These are phyloP conservation scores for Pelodiscus sinensis DNA, from an alignment of 2,113 vertebrate genomes.

Conservation along the genomic window DNA sequence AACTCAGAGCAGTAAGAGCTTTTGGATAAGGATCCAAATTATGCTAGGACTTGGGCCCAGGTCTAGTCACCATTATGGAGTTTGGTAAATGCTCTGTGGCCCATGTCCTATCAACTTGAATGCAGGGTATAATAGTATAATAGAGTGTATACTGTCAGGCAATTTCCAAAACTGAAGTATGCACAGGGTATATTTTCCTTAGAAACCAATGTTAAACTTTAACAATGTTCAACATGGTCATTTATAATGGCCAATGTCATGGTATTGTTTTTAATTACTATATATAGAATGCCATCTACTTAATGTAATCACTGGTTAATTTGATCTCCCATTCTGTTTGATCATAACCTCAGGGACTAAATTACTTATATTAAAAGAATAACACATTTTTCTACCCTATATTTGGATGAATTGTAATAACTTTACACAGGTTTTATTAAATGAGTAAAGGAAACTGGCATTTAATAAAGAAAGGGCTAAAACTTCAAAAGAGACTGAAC, in stretches of 20 bases:
- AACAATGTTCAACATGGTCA: background rate
- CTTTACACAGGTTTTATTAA: background rate
- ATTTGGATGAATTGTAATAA: background rate
- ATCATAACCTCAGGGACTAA: conserved; percentile 23
- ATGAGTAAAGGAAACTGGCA: conserved; percentile 4
- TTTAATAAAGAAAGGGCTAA: background rate
- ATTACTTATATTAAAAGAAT: background rate
- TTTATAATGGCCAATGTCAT: background rate
- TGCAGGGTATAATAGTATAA: background rate
- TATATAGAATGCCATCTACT: background rate
- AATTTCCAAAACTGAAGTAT: background rate
- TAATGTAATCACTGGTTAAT: conserved; percentile 19
- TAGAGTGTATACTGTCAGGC: background rate
- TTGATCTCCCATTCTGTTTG: conserved; percentile 1
- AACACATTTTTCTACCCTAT: conserved; percentile 20
- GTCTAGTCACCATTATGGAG: background rate
- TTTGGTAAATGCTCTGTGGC: background rate
- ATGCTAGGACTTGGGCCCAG: background rate
- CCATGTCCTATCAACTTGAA: background rate
- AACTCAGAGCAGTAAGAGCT: background rate
- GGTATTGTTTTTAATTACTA: conserved; percentile 1
- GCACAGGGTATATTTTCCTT: background rate
- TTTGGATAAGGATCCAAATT: background rate
- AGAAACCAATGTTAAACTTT: background rate
- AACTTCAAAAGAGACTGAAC: background rate